Evolutionary conservation across 2,888 invertebrate genomes (phyloP).

Genomic region (Mythimna impura): DNA sequence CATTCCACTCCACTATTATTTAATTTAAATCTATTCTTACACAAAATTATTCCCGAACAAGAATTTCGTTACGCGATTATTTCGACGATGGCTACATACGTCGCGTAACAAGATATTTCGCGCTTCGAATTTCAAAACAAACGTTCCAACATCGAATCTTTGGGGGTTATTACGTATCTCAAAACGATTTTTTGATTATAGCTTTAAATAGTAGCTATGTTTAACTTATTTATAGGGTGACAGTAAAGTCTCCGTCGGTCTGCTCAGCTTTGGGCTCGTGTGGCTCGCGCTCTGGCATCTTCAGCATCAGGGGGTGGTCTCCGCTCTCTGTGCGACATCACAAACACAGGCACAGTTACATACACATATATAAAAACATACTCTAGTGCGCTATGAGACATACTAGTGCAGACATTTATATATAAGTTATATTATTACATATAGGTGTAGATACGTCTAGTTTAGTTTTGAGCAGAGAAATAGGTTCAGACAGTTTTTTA

Average conservation of each 20-base stretch:
- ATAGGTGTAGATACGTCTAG: constrained; percentile 1
- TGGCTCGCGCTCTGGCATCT: constrained; percentile 80
- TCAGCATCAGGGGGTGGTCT: constrained; percentile 82
- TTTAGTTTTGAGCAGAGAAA: constrained; percentile 20
- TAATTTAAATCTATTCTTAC: constrained; percentile 16
- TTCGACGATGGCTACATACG: constrained; percentile 22
- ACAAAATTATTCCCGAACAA: constrained; percentile 9
- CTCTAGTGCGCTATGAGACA: constrained; percentile 41
- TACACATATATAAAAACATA: constrained; percentile 63
- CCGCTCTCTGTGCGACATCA: constrained; percentile 87
- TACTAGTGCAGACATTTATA: constrained; percentile 50
- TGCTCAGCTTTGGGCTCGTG: constrained; percentile 82
- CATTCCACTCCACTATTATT: constrained; percentile 1
- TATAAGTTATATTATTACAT: constrained; percentile 20
- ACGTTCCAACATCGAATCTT: neutral
- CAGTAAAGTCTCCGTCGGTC: constrained; percentile 86
- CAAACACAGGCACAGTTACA: constrained; percentile 79
- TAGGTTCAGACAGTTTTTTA: neutral
- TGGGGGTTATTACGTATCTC: constrained; percentile 35
- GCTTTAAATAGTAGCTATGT: neutral
- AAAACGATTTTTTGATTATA: constrained; percentile 5
- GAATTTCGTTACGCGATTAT: constrained; percentile 24
- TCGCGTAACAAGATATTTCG: neutral
- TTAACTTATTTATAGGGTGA: constrained; percentile 76
- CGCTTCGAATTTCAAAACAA: constrained; percentile 27